These are phyloP conservation scores for Virgularia gustaviana DNA, from an alignment of 92 coral and sea anemone genomes.

Conservation along the genomic window DNA sequence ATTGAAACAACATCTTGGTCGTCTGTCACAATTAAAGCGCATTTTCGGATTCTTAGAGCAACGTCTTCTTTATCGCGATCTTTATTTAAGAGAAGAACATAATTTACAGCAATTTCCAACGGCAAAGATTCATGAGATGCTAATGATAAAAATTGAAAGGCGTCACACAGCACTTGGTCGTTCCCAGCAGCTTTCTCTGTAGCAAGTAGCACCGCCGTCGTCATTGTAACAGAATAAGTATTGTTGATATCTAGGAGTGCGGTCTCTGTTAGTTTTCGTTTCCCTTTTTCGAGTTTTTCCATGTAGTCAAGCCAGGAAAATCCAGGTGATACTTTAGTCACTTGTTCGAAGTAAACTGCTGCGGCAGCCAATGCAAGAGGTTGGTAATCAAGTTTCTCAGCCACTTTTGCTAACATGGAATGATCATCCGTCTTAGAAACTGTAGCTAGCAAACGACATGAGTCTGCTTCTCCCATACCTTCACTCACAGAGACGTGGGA, in stretches of 20 bases:
- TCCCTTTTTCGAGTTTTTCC: background rate
- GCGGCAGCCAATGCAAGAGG: constrained; percentile 56
- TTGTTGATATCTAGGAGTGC: background rate
- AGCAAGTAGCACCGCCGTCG: constrained; percentile 25
- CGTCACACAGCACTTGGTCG: constrained; percentile 6
- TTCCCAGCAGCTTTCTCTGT: constrained; percentile 6
- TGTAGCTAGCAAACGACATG: constrained; percentile 9
- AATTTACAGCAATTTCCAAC: constrained; percentile 5
- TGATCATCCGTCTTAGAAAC: constrained; percentile 10
- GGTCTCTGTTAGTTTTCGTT: background rate
- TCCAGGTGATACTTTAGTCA: background rate
- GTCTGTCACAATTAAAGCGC: constrained; percentile 35
- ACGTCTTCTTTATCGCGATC: constrained; percentile 13
- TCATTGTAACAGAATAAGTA: constrained; percentile 28
- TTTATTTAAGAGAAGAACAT: background rate
- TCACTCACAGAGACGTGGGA: constrained; percentile 34
- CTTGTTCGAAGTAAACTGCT: constrained; percentile 39
- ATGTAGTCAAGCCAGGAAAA: constrained; percentile 19
- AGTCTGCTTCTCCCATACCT: constrained; percentile 36
- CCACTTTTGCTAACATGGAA: background rate
- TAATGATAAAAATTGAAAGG: constrained; percentile 24
- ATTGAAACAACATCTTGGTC: constrained; percentile 12
- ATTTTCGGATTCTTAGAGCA: constrained; percentile 1
- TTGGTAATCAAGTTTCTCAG: too few relatives aligned
- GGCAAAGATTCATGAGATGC: constrained; percentile 22